Base-by-base conservation (phyloP, 1,140 invertebrate genomes). In the Trichogramma pretiosum region DNA sequence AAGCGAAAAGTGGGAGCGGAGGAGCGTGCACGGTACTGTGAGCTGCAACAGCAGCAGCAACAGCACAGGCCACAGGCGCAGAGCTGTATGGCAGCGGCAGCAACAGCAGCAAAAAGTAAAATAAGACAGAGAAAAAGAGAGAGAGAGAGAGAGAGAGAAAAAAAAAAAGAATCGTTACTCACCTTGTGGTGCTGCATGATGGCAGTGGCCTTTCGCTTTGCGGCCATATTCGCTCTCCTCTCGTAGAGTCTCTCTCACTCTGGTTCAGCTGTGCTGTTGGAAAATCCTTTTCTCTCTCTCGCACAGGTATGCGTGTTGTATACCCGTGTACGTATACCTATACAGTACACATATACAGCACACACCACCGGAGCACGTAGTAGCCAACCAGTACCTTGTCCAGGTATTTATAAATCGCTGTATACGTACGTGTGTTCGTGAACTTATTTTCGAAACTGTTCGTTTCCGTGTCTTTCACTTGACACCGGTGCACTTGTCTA, bases 141-240 rank as follows among this genome's bases (percentile, higher is more conserved):
- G 46, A 28, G 35, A 30, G 23, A 37, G 21, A 44, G 46, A 46
- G 45, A 48, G 36, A 40, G 42, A 42, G 45, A 41, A 51, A 49
- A 54, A 48, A 54, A 56, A 47, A 44, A 43, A 49, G 52, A 34
- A 46, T 42, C 47, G 46, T 48, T 43, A 64, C 68, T 73, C 66
- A 77, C 75, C 75, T 77, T 77, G 65, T 75, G 75, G 64, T 76
- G 75, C 63, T 76, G 75, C 64, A 77, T 76, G 61, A 75, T 72
- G 61, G 74, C 72, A 61, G 74, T 75, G 62, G 74, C 71, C 69
- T 77, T 77, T 64, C 74, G 72, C 67, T 77, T 76, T 44, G 74
- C 74, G 55, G 74, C 75, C 75, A 76, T 76, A 62, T 69, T 70
- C n/a, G n/a, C n/a, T n/a, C n/a, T n/a, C n/a, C n/a, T n/a, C n/a